phyloP scores from a whole-genome alignment of 2,113 vertebrate genomes.

The Condylura cristata region DNA sequence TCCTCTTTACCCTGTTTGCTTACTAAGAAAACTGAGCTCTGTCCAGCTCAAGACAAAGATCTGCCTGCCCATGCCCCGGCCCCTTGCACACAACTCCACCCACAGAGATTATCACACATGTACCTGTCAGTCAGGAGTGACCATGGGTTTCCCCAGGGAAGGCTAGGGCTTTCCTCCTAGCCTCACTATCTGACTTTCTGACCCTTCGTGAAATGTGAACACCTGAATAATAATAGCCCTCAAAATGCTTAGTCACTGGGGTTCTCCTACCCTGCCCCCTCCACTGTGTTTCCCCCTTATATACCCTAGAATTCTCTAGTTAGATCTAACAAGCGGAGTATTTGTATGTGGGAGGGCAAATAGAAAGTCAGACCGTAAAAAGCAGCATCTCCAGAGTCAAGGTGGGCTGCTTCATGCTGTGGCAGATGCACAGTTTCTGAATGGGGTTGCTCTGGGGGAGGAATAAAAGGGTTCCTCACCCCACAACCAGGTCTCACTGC shows the following conservation, averaged over 20 bases:
- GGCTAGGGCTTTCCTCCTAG: neutral
- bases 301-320: neutral
- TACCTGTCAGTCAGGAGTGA: no score
- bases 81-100: neutral
- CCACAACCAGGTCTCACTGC: no score
- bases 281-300: neutral
- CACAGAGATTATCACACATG: accelerated
- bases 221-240: neutral
- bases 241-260: neutral
- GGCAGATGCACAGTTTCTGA: neutral
- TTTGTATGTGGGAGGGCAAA: neutral
- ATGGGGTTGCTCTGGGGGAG: accelerated
- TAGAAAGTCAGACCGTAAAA: neutral
- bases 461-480: neutral
- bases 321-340: neutral
- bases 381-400: neutral
- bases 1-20: neutral
- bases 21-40: neutral
- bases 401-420: neutral
- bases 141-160: no score
- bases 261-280: neutral
- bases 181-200: neutral
- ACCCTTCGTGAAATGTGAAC: neutral
- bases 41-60: neutral
- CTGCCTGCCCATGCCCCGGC: no score